phyloP scores from a whole-genome alignment of 2,113 vertebrate genomes.

The Cebidichthys violaceus region DNA sequence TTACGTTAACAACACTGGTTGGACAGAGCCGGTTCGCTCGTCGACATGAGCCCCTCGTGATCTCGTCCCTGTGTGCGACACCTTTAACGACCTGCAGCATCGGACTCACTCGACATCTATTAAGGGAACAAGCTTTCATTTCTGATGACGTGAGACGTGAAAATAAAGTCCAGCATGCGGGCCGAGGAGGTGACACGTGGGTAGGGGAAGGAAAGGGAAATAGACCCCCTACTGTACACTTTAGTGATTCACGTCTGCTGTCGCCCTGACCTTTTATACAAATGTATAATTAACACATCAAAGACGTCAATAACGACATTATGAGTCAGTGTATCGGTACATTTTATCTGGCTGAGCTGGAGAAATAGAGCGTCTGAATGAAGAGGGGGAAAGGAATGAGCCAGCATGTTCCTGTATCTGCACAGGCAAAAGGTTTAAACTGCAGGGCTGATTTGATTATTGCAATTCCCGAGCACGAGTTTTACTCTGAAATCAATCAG shows the following conservation, averaged over 20 bases:
- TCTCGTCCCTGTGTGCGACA: background rate
- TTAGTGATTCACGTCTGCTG: constrained; percentile 57
- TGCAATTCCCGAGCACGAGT: constrained; percentile 2
- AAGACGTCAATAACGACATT: constrained; percentile 59
- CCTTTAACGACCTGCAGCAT: constrained; percentile 9
- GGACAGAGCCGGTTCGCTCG: background rate
- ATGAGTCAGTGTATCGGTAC: constrained; percentile 41
- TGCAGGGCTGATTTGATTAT: constrained; percentile 29
- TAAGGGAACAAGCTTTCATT: constrained; percentile 23
- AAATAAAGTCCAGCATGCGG: constrained; percentile 17
- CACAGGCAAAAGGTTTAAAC: constrained; percentile 19
- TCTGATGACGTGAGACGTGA: constrained; percentile 24
- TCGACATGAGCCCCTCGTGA: background rate
- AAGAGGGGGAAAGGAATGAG: constrained; percentile 14
- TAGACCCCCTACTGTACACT: constrained; percentile 46
- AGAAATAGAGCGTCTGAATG: constrained; percentile 1
- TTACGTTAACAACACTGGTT: background rate
- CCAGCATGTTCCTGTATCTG: background rate
- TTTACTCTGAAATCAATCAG: constrained; percentile 38
- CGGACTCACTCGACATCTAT: constrained; percentile 25
- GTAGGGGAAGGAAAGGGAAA: background rate
- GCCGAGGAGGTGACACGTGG: constrained; percentile 2
- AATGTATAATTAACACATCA: constrained; percentile 62
- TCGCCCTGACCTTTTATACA: constrained; percentile 53
- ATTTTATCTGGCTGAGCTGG: constrained; percentile 29